phyloP scores from a whole-genome alignment of 2,797 vertebrate genomes.

The Tympanoctomys barrerae region DNA sequence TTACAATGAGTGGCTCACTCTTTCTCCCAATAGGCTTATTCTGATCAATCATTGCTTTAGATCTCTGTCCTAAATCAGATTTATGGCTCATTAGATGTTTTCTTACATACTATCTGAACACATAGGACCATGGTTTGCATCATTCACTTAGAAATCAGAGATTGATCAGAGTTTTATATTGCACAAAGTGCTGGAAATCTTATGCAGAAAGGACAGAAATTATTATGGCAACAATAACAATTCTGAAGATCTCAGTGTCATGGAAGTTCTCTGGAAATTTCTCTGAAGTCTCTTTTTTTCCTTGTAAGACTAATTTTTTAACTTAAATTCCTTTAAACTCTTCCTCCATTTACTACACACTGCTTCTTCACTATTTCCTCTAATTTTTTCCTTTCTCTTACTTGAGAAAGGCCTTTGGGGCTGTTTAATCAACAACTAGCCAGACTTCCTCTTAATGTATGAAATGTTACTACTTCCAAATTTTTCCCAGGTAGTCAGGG shows the following conservation, averaged over 20 bases:
- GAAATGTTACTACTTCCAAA: not conserved
- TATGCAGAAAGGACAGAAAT: slow-evolving; percentile 36
- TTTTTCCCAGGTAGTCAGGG: not conserved
- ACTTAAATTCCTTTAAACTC: not conserved
- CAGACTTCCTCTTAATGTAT: slow-evolving; percentile 21
- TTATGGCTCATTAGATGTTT: slow-evolving; percentile 13
- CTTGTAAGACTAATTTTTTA: slow-evolving; percentile 19
- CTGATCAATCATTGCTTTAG: slow-evolving; percentile 22
- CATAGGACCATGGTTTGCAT: not conserved
- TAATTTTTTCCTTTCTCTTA: slow-evolving; percentile 1
- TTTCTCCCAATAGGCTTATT: not conserved
- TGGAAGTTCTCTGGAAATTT: slow-evolving; percentile 33
- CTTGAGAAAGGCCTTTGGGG: not conserved
- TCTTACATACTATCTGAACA: slow-evolving; percentile 39
- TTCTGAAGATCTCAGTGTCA: slow-evolving; percentile 22
- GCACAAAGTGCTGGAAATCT: not conserved
- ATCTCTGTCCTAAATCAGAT: slow-evolving; percentile 27
- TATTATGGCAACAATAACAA: slow-evolving; percentile 13
- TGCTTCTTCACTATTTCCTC: not conserved
- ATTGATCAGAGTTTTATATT: slow-evolving; percentile 37
- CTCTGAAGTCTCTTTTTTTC: slow-evolving; percentile 12
- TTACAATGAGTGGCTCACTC: not conserved
- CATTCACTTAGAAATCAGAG: slow-evolving; percentile 58
- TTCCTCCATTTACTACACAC: not conserved
- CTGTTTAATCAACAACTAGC: not conserved